phyloP scores from a whole-genome alignment of 2,113 vertebrate species.

The Sinocyclocheilus grahami region DNA sequence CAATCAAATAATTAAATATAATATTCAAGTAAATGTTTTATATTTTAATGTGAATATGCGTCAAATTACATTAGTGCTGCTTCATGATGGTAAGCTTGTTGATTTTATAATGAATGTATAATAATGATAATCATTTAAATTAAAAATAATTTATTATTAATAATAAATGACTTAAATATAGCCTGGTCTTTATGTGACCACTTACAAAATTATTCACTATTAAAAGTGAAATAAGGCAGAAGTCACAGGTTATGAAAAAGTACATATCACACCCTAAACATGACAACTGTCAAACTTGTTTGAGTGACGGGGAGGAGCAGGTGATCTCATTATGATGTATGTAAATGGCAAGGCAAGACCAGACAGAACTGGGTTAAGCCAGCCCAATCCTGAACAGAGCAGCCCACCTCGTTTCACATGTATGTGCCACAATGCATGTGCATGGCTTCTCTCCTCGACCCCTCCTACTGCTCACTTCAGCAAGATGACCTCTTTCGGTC shows the following conservation, averaged over 20 bases:
- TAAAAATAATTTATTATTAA: background rate
- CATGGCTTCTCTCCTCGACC: background rate
- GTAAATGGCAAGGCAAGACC: conserved; percentile 71
- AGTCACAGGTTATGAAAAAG: background rate
- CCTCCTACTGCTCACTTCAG: background rate
- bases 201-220: background rate
- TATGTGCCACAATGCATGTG: conserved; percentile 26
- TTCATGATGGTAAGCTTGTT: background rate
- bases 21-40: background rate
- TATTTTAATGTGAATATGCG: background rate
- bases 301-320: conserved; percentile 62
- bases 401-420: conserved; percentile 60
- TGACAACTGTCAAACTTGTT: conserved; percentile 26
- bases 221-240: background rate
- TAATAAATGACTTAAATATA: background rate
- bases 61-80: background rate
- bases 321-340: conserved; percentile 71
- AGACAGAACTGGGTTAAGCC: conserved; percentile 75
- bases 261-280: background rate
- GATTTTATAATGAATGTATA: background rate
- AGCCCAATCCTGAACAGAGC: conserved; percentile 65
- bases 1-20: background rate
- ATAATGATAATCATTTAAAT: no score
- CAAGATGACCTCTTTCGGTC: conserved; percentile 3
- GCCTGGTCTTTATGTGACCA: background rate